Conservation (phyloP, 2,888 invertebrate genomes). For the Sycophila texana region DNA sequence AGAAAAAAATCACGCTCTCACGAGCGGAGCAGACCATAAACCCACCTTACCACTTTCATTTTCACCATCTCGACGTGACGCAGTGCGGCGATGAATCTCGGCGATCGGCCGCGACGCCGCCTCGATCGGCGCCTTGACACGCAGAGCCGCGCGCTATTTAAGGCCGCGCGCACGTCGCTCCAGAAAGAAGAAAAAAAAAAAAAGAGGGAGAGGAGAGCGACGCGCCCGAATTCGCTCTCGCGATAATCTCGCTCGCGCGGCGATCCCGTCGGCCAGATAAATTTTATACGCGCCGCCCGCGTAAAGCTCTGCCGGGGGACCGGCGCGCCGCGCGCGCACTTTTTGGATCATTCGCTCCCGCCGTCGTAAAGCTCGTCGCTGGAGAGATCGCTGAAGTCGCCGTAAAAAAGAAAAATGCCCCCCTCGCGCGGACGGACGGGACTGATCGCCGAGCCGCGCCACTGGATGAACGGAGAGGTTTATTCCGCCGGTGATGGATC, state of each 20-base stretch:
- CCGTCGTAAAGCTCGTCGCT: constrained; percentile 25
- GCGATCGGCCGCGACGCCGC: neutral
- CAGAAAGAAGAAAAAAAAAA: neutral
- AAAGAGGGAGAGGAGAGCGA: neutral
- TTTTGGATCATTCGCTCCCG: constrained; percentile 22
- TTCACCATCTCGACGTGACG: too few species aligned
- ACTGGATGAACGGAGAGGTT: constrained; percentile 4
- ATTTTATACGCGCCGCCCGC: too few species aligned
- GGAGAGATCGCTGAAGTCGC: constrained; percentile 38
- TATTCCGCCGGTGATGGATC: neutral
- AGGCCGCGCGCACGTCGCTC: neutral
- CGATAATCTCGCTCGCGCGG: too few species aligned
- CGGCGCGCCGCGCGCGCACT: neutral
- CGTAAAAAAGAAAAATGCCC: constrained; percentile 26
- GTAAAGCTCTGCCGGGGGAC: neutral
- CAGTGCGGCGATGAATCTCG: neutral
- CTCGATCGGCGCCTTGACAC: neutral
- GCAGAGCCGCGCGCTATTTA: neutral
- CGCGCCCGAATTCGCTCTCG: too few species aligned
- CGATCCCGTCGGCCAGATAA: too few species aligned
- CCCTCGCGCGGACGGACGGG: neutral
- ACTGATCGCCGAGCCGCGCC: neutral
- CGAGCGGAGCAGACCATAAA: too few species aligned
- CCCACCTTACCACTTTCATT: too few species aligned
- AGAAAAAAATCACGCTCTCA: too few species aligned